Evolutionary conservation across 2,797 vertebrate species (phyloP).

Genomic region (Acanthiza pusilla): DNA sequence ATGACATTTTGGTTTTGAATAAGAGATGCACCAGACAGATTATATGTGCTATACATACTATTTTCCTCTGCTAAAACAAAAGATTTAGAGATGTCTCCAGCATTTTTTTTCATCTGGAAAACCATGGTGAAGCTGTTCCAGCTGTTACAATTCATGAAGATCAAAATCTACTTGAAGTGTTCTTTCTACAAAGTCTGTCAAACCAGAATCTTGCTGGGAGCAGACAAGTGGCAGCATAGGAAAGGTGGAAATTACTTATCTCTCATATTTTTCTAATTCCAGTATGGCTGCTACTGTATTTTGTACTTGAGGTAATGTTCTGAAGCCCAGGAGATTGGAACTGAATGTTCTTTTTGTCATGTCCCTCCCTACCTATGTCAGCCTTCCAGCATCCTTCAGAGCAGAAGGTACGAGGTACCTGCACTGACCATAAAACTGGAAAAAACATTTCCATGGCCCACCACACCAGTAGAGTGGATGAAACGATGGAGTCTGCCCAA

Average conservation of each 20-base stretch:
- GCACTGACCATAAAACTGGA: background rate
- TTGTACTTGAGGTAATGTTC: background rate
- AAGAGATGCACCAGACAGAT: background rate
- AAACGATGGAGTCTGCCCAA: background rate
- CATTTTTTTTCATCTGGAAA: background rate
- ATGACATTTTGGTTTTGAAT: background rate
- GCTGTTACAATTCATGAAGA: background rate
- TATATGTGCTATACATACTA: background rate
- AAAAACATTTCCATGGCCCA: background rate
- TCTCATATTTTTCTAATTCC: background rate
- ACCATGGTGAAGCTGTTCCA: background rate
- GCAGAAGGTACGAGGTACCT: background rate
- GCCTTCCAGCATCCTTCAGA: background rate
- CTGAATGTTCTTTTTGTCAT: background rate
- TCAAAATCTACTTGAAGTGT: background rate
- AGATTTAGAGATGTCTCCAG: background rate
- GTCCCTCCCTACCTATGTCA: background rate
- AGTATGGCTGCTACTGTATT: background rate
- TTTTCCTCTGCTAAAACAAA: constrained; percentile 3
- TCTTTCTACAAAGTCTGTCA: background rate
- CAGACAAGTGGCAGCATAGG: background rate
- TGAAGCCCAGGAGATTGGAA: background rate
- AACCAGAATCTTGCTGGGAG: background rate
- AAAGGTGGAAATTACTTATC: background rate
- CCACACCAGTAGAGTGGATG: background rate